These are phyloP conservation scores for Drosophila seguyi DNA, from an alignment of 1,140 invertebrate genomes.

Conservation along the genomic window DNA sequence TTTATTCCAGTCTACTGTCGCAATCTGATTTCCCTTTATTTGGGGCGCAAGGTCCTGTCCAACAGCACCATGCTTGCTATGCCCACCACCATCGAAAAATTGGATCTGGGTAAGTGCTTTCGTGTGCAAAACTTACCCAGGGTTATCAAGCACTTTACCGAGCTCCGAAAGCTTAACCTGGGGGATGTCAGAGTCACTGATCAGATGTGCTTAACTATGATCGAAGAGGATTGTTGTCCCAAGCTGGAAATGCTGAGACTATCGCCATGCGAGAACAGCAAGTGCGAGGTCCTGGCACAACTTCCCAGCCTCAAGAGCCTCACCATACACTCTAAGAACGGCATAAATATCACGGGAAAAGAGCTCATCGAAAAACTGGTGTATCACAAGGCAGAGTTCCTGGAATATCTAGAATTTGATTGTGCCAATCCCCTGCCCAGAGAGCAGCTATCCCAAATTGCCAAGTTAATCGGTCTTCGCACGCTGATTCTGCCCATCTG, in stretches of 20 bases:
- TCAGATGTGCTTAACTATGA: background rate
- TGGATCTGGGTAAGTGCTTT: slow-evolving; percentile 28
- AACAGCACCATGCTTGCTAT: slow-evolving; percentile 20
- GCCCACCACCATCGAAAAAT: slow-evolving; percentile 24
- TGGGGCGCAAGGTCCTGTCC: background rate
- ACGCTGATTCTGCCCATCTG: slow-evolving; percentile 23
- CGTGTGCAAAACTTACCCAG: background rate
- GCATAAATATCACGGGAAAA: background rate
- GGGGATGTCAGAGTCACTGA: background rate
- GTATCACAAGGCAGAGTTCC: slow-evolving; percentile 16
- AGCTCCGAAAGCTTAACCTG: slow-evolving; percentile 41
- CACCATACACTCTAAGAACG: background rate
- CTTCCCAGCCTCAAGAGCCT: slow-evolving; percentile 48
- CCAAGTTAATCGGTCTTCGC: slow-evolving; percentile 23
- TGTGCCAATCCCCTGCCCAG: slow-evolving; percentile 1
- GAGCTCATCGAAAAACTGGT: slow-evolving; percentile 29
- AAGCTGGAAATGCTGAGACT: slow-evolving; percentile 40
- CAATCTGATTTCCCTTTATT: background rate
- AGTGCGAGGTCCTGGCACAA: slow-evolving; percentile 37
- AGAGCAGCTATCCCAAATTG: background rate
- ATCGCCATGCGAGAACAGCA: background rate
- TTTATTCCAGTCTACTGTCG: slow-evolving; percentile 41
- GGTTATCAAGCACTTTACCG: background rate
- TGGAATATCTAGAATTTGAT: slow-evolving; percentile 42
- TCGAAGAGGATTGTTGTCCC: background rate